These are phyloP conservation scores for Agrochola litura DNA, from an alignment of 2,888 invertebrate genomes.

Conservation along the genomic window DNA sequence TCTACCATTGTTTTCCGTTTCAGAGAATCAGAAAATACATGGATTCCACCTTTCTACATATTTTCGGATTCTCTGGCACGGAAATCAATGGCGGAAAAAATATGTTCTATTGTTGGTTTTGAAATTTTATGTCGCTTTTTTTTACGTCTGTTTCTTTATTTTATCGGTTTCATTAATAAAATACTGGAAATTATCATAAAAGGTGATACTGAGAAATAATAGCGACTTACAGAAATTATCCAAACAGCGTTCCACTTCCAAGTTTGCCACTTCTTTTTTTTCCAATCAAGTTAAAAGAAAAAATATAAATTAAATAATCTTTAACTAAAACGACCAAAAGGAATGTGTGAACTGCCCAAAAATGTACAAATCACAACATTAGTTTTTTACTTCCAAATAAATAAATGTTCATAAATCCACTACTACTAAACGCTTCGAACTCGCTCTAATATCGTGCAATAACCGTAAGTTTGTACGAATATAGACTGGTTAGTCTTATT, in stretches of 20 bases:
- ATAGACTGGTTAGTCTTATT: conserved; percentile 64
- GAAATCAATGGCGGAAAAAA: neutral
- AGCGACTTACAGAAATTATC: neutral
- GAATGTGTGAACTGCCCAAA: conserved; percentile 9
- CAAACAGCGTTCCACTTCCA: neutral
- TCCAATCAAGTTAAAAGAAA: neutral
- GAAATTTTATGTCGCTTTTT: neutral
- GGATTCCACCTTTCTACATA: neutral
- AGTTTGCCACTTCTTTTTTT: neutral
- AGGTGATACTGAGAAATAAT: neutral
- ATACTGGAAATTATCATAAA: no score
- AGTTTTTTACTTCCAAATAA: conserved; percentile 61
- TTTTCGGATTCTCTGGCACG: neutral
- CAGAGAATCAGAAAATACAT: neutral
- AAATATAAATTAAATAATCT: neutral
- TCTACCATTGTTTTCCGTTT: conserved; percentile 12
- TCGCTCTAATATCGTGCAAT: conserved; percentile 73
- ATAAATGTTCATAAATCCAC: conserved; percentile 59
- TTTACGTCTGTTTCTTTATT: neutral
- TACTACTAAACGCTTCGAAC: conserved; percentile 63
- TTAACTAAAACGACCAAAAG: conserved; percentile 5
- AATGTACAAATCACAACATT: conserved; percentile 52
- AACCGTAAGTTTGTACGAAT: conserved; percentile 75
- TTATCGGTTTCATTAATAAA: no score
- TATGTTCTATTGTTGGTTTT: neutral